Evolutionary conservation across 2,797 vertebrate genomes (phyloP).

Genomic region (Sebastes wilsoni): DNA sequence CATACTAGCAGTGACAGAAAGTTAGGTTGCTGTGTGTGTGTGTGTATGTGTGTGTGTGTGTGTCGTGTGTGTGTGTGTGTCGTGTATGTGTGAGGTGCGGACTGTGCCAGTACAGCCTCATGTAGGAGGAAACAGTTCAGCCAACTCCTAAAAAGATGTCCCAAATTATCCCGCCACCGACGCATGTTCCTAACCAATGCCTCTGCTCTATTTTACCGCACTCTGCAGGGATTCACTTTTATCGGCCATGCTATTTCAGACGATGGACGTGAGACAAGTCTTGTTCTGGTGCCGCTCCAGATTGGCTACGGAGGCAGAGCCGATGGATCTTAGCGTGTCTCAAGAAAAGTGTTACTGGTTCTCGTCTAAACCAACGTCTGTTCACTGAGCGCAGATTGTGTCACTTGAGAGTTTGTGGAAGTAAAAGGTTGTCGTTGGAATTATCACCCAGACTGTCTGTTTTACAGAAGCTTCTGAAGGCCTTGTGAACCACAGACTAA

Average conservation of each 20-base stretch:
- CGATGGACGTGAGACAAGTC: slow-evolving; percentile 46
- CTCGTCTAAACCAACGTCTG: slow-evolving; percentile 43
- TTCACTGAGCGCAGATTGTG: slow-evolving; percentile 34
- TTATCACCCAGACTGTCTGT: slow-evolving; percentile 18
- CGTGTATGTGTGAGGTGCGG: slow-evolving; percentile 24
- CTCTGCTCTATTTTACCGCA: slow-evolving; percentile 74
- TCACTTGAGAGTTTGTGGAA: slow-evolving; percentile 37
- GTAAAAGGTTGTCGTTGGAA: slow-evolving; percentile 29
- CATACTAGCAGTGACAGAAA: slow-evolving; percentile 52
- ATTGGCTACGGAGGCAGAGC: slow-evolving; percentile 48
- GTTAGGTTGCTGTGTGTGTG: slow-evolving; percentile 18
- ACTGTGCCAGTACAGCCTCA: slow-evolving; percentile 42
- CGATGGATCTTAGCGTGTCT: slow-evolving; percentile 16
- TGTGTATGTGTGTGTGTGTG: no score
- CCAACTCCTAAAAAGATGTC: slow-evolving; percentile 65
- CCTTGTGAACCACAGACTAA: background rate
- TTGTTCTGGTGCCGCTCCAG: slow-evolving; percentile 54
- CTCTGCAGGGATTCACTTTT: slow-evolving; percentile 61
- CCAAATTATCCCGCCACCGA: slow-evolving; percentile 73
- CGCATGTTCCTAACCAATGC: slow-evolving; percentile 61
- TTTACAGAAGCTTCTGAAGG: background rate
- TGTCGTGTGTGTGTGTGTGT: background rate
- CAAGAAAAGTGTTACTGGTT: slow-evolving; percentile 54
- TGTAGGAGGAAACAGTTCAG: slow-evolving; percentile 68
- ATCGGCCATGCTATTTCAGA: slow-evolving; percentile 60